These are phyloP conservation scores for Setophaga petechia DNA, from an alignment of 2,113 vertebrate genomes.

Conservation along the genomic window DNA sequence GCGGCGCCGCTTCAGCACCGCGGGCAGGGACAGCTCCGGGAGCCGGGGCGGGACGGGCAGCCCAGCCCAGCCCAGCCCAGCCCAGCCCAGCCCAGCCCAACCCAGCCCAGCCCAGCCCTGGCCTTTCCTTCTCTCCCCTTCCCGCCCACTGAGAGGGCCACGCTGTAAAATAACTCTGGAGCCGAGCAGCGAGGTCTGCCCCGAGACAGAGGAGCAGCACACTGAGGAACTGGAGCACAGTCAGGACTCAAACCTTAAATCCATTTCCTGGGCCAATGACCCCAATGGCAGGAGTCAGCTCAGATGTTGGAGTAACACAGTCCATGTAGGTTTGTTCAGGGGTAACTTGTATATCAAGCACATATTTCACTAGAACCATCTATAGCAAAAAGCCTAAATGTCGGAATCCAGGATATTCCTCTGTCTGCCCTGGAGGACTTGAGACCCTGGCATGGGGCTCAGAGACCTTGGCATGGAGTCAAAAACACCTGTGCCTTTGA, in stretches of 20 bases:
- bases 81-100: fast-evolving
- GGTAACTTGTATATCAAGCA: neutral
- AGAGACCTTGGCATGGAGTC: too few species aligned
- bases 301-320: neutral
- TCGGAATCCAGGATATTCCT: too few species aligned
- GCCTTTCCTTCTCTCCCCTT: fast-evolving
- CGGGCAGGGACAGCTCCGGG: neutral
- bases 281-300: neutral
- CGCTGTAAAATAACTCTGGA: neutral
- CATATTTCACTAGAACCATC: neutral
- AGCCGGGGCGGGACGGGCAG: neutral
- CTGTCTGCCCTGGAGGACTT: too few species aligned
- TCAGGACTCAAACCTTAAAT: neutral
- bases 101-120: fast-evolving
- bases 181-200: neutral
- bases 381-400: neutral
- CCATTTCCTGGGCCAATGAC: neutral
- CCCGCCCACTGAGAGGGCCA: neutral
- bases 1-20: neutral
- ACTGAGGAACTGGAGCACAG: neutral
- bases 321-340: neutral
- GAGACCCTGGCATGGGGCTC: too few species aligned
- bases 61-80: fast-evolving
- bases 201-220: neutral
- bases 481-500: too few species aligned